These are phyloP conservation scores for Chromoteleia sp. DNA, from an alignment of 2,888 invertebrate genomes.

Conservation along the genomic window DNA sequence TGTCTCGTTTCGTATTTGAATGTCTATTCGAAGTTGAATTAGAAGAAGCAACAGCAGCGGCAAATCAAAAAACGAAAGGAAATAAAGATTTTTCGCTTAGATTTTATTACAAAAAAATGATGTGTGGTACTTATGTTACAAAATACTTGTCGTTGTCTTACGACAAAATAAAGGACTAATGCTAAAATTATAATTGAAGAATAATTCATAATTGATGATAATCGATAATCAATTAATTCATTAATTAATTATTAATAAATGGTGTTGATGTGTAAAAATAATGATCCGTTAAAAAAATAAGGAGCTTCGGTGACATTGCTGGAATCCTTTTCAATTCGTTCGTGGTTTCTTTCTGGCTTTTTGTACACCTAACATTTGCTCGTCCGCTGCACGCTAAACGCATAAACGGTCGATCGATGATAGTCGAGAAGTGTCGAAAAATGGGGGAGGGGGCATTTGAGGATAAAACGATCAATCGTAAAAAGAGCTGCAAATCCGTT, in stretches of 20 bases:
- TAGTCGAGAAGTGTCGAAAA: not conserved
- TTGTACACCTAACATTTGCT: slow-evolving; percentile 46
- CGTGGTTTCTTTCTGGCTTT: slow-evolving; percentile 31
- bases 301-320: slow-evolving; percentile 50
- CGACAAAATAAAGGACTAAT: slow-evolving; percentile 59
- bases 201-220: slow-evolving; percentile 39
- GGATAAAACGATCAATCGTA: slow-evolving; percentile 1
- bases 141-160: slow-evolving; percentile 63
- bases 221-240: slow-evolving; percentile 15
- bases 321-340: slow-evolving; percentile 52
- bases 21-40: slow-evolving; percentile 1
- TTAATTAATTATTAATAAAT: slow-evolving; percentile 29
- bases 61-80: slow-evolving; percentile 23
- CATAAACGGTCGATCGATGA: slow-evolving; percentile 3
- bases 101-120: slow-evolving; percentile 66
- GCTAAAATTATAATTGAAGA: slow-evolving; percentile 43
- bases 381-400: slow-evolving; percentile 38
- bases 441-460: not conserved
- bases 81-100: slow-evolving; percentile 54
- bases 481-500: slow-evolving; percentile 15
- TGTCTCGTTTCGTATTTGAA: slow-evolving; percentile 21
- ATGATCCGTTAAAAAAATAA: slow-evolving; percentile 64
- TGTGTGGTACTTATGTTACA: slow-evolving; percentile 66
- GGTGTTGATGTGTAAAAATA: slow-evolving; percentile 55
- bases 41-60: slow-evolving; percentile 13